Conservation (phyloP, 2,888 invertebrate species). For the Cryptophagus acutangulus region DNA sequence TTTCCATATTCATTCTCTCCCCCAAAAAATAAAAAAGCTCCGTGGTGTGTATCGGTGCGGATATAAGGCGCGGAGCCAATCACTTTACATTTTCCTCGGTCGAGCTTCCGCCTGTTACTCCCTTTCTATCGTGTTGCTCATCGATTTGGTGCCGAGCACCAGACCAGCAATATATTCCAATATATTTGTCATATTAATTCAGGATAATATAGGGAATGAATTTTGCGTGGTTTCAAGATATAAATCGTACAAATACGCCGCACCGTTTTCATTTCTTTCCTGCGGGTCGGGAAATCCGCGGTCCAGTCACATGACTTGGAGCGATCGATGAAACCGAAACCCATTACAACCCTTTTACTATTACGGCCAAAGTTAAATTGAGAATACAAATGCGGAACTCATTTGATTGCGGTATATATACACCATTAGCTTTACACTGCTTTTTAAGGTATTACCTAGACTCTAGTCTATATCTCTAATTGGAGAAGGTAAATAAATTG, state of each 20-base stretch:
- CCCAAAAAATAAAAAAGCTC: neutral
- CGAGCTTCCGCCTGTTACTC: neutral
- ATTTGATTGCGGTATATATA: conserved; percentile 25
- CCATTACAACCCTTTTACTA: conserved; percentile 27
- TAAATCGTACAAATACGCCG: conserved; percentile 1
- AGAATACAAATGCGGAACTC: conserved; percentile 28
- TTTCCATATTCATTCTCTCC: neutral
- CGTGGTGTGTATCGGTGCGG: no score
- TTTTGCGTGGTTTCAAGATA: conserved; percentile 1
- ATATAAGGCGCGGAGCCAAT: no score
- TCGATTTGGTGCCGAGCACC: no score
- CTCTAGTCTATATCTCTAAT: no score
- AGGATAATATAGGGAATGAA: no score
- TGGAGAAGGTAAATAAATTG: no score
- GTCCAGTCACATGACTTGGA: conserved; percentile 19
- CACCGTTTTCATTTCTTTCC: neutral
- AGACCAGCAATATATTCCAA: neutral
- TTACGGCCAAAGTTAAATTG: conserved; percentile 24
- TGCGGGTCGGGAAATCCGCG: neutral
- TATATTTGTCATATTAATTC: neutral
- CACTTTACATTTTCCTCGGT: neutral
- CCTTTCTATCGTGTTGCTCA: neutral
- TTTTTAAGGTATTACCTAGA: no score
- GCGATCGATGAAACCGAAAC: conserved; percentile 23
- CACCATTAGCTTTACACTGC: conserved; percentile 17